phyloP scores from a whole-genome alignment of 2,888 invertebrate genomes.

The Meteorus colon region DNA sequence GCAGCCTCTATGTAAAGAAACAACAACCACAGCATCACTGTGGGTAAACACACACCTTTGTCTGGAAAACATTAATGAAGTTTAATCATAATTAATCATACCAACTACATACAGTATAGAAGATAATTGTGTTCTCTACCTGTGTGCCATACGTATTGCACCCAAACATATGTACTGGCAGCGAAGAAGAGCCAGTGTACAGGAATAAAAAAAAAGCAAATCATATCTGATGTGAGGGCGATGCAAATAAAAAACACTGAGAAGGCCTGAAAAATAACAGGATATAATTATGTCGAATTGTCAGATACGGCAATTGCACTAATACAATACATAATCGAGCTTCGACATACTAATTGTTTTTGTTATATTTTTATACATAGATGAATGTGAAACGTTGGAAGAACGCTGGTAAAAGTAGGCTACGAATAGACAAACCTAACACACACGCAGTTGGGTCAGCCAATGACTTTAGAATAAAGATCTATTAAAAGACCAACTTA shows the following conservation, averaged over 20 bases:
- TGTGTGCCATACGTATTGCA: slow-evolving; percentile 98
- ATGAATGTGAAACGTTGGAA: slow-evolving; percentile 18
- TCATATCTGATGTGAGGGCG: slow-evolving; percentile 97
- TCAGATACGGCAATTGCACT: slow-evolving; percentile 12
- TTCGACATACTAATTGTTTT: slow-evolving; percentile 24
- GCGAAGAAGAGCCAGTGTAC: slow-evolving; percentile 98
- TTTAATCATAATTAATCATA: not conserved
- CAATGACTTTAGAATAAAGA: slow-evolving; percentile 42
- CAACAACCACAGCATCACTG: slow-evolving; percentile 93
- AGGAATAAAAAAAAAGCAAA: slow-evolving; percentile 99
- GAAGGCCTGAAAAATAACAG: slow-evolving; percentile 84
- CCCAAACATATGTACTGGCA: slow-evolving; percentile 99
- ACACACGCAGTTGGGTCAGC: slow-evolving; percentile 42
- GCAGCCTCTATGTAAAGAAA: slow-evolving; percentile 96
- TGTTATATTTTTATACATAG: slow-evolving; percentile 35
- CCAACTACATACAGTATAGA: slow-evolving; percentile 2
- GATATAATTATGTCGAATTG: slow-evolving; percentile 36
- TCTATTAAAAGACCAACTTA: slow-evolving; percentile 75
- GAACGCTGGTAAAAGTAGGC: slow-evolving; percentile 31
- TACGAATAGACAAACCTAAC: slow-evolving; percentile 42
- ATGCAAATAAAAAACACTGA: slow-evolving; percentile 98
- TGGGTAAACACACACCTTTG: slow-evolving; percentile 95
- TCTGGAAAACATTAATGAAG: slow-evolving; percentile 75
- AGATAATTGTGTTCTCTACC: slow-evolving; percentile 75
- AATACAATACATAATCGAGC: slow-evolving; percentile 25